Evolutionary conservation across 2,888 invertebrate species (phyloP).

Genomic region (Limnephilus marmoratus): DNA sequence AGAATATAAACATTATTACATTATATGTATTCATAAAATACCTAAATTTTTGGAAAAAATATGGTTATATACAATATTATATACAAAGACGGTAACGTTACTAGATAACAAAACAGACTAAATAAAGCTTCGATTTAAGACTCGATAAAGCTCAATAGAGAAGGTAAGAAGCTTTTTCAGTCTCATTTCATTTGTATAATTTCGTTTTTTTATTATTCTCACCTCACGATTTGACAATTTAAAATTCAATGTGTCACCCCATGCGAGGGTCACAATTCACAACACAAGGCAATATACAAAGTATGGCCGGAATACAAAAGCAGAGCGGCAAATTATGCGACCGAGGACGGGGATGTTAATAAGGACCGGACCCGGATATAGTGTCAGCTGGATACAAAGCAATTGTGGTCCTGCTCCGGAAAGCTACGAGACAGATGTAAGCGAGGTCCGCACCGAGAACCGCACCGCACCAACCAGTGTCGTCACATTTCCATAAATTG

Average conservation of each 20-base stretch:
- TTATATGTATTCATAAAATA: too few relatives aligned
- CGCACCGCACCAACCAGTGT: conserved; percentile 34
- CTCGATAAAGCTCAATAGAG: too few relatives aligned
- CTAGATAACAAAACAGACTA: too few relatives aligned
- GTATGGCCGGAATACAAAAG: neutral
- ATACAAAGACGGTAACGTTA: too few relatives aligned
- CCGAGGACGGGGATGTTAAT: neutral
- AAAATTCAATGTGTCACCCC: neutral
- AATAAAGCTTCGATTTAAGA: too few relatives aligned
- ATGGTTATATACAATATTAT: too few relatives aligned
- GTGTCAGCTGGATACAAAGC: conserved; percentile 34
- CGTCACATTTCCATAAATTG: conserved; percentile 62
- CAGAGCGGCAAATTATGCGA: conserved; percentile 22
- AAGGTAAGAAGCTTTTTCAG: too few relatives aligned
- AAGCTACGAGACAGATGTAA: conserved; percentile 24
- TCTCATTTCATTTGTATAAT: too few relatives aligned
- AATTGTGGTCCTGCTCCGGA: conserved; percentile 36
- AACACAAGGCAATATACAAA: neutral
- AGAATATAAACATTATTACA: too few relatives aligned
- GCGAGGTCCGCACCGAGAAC: conserved; percentile 8
- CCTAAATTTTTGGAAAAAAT: too few relatives aligned
- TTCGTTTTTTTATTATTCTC: too few relatives aligned
- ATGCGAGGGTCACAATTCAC: neutral
- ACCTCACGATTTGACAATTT: too few relatives aligned
- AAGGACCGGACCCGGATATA: conserved; percentile 37